Evolutionary conservation across 2,113 vertebrate species (phyloP).

Genomic region (Otolemur garnettii): DNA sequence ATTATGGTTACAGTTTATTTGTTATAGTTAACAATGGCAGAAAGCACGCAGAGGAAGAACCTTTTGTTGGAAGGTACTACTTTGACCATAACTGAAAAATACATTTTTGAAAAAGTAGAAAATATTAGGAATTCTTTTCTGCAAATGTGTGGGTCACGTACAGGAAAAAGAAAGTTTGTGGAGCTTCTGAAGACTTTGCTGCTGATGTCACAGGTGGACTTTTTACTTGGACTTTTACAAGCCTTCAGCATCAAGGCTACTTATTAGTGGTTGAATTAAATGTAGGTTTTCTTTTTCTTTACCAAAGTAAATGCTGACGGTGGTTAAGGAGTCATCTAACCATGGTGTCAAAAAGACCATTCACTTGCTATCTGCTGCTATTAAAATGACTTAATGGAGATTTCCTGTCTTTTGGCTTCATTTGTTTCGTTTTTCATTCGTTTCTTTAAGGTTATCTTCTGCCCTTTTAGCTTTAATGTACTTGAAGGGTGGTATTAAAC

Average conservation of each 20-base stretch:
- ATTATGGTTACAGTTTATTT: neutral
- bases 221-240: neutral
- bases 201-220: slow-evolving; percentile 15
- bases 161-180: neutral
- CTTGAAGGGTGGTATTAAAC: slow-evolving; percentile 19
- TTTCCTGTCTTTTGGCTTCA: slow-evolving; percentile 35
- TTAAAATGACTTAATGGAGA: slow-evolving; percentile 24
- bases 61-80: neutral
- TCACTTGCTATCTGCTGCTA: neutral
- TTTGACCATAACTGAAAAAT: neutral
- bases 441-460: slow-evolving; percentile 52
- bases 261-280: slow-evolving; percentile 66
- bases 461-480: slow-evolving; percentile 58
- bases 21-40: neutral
- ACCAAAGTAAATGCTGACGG: slow-evolving; percentile 39
- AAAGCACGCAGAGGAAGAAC: neutral
- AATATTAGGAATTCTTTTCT: neutral
- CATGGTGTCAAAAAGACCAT: slow-evolving; percentile 12
- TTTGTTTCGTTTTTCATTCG: slow-evolving; percentile 30
- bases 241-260: slow-evolving; percentile 30
- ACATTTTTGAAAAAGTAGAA: neutral
- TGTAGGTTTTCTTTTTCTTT: slow-evolving; percentile 47
- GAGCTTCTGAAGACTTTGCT: neutral
- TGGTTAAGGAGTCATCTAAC: neutral
- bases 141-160: neutral